Percentiles rank a stretch among this genome's conserved stretches.
phyloP scores from a whole-genome alignment of 2,797 vertebrate species.

The Parotocinclus haroldoi region DNA sequence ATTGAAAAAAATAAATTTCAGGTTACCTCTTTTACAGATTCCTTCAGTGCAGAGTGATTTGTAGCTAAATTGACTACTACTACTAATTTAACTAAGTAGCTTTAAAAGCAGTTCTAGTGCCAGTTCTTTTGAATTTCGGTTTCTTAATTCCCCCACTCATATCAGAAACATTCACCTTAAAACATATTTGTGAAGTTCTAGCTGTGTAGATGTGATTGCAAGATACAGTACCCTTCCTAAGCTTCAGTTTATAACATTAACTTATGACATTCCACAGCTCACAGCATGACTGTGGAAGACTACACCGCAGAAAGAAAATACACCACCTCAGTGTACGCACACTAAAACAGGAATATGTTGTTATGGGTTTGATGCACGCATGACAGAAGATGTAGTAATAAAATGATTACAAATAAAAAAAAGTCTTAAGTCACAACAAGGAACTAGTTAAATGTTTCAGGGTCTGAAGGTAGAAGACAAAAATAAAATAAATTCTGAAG shows the following conservation, averaged over 20 bases:
- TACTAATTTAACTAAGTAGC: too few relatives aligned
- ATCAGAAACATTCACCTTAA: too few relatives aligned
- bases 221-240: slow-evolving; percentile 94
- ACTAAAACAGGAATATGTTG: slow-evolving; percentile 1
- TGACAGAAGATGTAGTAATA: background rate
- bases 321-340: slow-evolving; percentile 42
- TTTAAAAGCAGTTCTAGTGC: too few relatives aligned
- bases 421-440: background rate
- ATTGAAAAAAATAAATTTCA: too few relatives aligned
- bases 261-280: slow-evolving; percentile 88
- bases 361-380: slow-evolving; percentile 31
- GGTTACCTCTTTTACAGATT: too few relatives aligned
- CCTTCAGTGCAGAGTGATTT: too few relatives aligned
- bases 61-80: too few relatives aligned
- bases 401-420: background rate
- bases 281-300: slow-evolving; percentile 84
- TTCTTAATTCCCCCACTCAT: too few relatives aligned
- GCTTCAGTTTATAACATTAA: slow-evolving; percentile 90
- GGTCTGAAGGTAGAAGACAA: slow-evolving; percentile 25
- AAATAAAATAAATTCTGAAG: slow-evolving; percentile 17
- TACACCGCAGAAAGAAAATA: slow-evolving; percentile 84
- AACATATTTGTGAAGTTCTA: slow-evolving; percentile 78
- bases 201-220: slow-evolving; percentile 78
- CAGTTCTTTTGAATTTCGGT: slow-evolving; percentile 47
- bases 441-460: background rate